phyloP scores from a whole-genome alignment of 1,140 invertebrate genomes.

The Xylocopa sonorina region DNA sequence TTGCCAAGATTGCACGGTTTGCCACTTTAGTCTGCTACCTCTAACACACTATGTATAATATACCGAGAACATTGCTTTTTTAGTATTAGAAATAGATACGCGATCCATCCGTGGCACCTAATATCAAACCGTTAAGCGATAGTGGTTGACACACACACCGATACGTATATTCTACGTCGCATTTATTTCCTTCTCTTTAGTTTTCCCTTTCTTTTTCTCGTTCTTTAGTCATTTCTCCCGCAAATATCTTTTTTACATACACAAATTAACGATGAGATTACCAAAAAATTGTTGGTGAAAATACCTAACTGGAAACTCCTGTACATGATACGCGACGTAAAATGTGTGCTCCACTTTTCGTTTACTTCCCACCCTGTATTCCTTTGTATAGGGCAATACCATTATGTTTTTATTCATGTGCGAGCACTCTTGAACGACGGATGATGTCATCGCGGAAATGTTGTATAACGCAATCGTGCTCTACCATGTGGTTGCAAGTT shows the following conservation, averaged over 20 bases:
- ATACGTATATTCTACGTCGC: not conserved
- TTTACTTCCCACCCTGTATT: slow-evolving; percentile 18
- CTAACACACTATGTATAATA: slow-evolving; percentile 45
- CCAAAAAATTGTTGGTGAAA: not conserved
- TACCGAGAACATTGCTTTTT: slow-evolving; percentile 32
- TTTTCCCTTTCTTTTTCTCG: not conserved
- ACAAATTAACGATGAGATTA: not conserved
- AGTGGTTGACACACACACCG: not conserved
- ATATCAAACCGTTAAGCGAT: not conserved
- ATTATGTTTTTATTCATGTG: slow-evolving; percentile 26
- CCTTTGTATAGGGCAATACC: slow-evolving; percentile 8
- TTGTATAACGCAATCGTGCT: slow-evolving; percentile 25
- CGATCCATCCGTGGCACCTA: not conserved
- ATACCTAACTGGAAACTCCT: not conserved
- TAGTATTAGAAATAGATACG: not conserved
- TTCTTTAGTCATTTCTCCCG: too few species aligned
- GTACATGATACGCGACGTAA: not conserved
- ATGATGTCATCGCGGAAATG: slow-evolving; percentile 21
- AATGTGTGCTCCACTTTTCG: slow-evolving; percentile 23
- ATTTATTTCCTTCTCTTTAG: too few species aligned
- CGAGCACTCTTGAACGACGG: slow-evolving; percentile 19
- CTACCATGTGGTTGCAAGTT: slow-evolving; percentile 36
- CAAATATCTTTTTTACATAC: not conserved
- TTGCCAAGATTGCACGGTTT: slow-evolving; percentile 53
- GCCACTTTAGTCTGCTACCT: slow-evolving; percentile 79